Base-by-base conservation (phyloP, 1,140 invertebrate genomes). In the Calosoma granatense region DNA sequence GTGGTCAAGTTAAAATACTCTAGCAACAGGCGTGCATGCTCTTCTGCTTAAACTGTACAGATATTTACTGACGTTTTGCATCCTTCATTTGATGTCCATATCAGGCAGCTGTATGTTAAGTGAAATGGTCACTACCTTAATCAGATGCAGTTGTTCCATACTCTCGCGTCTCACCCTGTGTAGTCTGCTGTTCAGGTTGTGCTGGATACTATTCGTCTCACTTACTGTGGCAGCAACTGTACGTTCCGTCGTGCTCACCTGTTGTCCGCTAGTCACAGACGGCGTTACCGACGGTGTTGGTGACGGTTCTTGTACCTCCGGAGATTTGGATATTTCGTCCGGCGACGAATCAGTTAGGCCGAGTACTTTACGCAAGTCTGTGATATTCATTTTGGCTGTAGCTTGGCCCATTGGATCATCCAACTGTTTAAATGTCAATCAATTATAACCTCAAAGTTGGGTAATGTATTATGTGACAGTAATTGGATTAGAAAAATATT, bases 121-220 rank as follows among this genome's bases (percentile, higher is more conserved):
- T n/a, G n/a, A n/a, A n/a, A n/a, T n/a, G n/a, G n/a, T n/a, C 63
- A 59, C 68, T 75, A 92, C 85, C 79, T 94, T 94, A 72, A 98
- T 87, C 14, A 98, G 77, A 74, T 95, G 91, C 74, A 97, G 81
- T 69, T 95, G 92, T 72, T 97, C 94, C 94, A 97, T 97, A 72
- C 92, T 95, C 70, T 92, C 86, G 56, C 94, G 79, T 64, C 92
- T 81, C 56, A 91, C 83, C 62, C 88, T 81, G 43, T 83, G 76
- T 64, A 78, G 70, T 54, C 74, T 70, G 0, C 70, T 51, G 39
- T 3, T 47, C 14, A 6, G 26, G 14, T 30, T 30, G 22, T 39
- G 12, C 12, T 22, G 17, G 15, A 14, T 22, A 47, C n/a, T 23
- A 41, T 54, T 19, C 51, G 47, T n/a, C 60, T 54, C 51, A 23